Conservation (phyloP, 2,888 invertebrate species). For the Drymonia ruficornis region DNA sequence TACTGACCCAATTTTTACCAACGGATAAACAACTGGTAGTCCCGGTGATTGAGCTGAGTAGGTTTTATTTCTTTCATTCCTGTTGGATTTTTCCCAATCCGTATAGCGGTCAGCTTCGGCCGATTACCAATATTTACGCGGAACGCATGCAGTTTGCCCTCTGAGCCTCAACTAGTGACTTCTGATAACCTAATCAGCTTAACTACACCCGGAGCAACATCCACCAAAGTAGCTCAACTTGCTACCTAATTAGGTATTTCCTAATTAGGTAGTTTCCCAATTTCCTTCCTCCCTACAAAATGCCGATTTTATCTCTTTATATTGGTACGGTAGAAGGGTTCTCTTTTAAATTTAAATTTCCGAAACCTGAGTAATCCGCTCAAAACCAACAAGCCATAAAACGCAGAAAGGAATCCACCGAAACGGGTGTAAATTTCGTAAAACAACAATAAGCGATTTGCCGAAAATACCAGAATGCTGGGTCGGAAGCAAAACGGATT, state of each 20-base stretch:
- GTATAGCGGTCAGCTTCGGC: too few species aligned
- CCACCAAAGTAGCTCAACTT: too few species aligned
- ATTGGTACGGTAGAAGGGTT: neutral
- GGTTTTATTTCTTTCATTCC: neutral
- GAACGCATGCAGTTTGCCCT: too few species aligned
- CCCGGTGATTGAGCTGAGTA: neutral
- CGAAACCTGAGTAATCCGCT: neutral
- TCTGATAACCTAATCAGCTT: too few species aligned
- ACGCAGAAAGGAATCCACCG: too few species aligned
- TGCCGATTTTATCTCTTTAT: neutral
- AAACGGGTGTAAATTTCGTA: neutral
- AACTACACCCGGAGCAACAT: too few species aligned
- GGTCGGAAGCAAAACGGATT: slow-evolving; percentile 15
- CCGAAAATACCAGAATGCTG: neutral
- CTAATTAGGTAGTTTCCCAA: too few species aligned
- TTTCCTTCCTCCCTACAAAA: neutral
- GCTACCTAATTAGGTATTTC: too few species aligned
- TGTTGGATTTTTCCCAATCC: too few species aligned
- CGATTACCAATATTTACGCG: too few species aligned
- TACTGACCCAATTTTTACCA: slow-evolving; percentile 16
- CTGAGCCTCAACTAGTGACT: too few species aligned
- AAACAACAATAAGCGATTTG: neutral
- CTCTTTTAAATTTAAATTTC: neutral
- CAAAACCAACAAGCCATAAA: neutral
- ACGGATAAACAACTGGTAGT: slow-evolving; percentile 12